Evolutionary conservation across 1,140 invertebrate genomes (phyloP), one percentile per base, ranked within the genome.

Genomic region (Acromyrmex charruanus): DNA sequence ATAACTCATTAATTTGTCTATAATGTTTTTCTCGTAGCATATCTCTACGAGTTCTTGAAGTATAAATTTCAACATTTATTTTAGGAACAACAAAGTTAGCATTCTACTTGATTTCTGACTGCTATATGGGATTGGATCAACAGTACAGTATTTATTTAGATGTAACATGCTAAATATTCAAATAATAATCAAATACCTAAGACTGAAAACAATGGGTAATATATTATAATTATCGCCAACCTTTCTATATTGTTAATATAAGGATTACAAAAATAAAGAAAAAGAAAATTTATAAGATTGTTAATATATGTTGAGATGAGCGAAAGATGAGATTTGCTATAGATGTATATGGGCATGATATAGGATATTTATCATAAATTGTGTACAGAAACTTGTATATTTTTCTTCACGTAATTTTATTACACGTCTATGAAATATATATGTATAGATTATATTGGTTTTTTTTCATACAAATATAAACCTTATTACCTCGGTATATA

Each of bases 121-220:
- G 97, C 74, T 99, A 99, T 93, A 95, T 99, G 39, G 99, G 99
- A 28, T 95, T 99, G 12, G 99, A 99, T 96, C 99, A 99, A 93
- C 98, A 99, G 93, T 99, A 98, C 92, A 96, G 97, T 87, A 93
- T 98, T 61, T 94, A 96, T 77, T 93, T 97, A 82, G 96, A 97
- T 91, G 94, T 98, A 69, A 93, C 90, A 88, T 86, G 87, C 44
- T 53, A 66, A 72, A 75, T 59, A 31, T 25, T 53, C 28, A n/a
- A 55, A 71, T 12, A 85, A n/a, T 44, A 55, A 31, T 4, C 49
- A 35, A 72, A 72, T 7, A 71, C 18, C 10, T 55, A 85, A 85
- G 72, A 88, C 63, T 88, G 71, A 74, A 21, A 14, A 51, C 21
- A 18, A 35, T 12, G 53, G 25, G 35, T 68, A 28, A 35, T 84